Base-by-base conservation (phyloP, 2,113 vertebrate genomes). In the Anoura caudifer region DNA sequence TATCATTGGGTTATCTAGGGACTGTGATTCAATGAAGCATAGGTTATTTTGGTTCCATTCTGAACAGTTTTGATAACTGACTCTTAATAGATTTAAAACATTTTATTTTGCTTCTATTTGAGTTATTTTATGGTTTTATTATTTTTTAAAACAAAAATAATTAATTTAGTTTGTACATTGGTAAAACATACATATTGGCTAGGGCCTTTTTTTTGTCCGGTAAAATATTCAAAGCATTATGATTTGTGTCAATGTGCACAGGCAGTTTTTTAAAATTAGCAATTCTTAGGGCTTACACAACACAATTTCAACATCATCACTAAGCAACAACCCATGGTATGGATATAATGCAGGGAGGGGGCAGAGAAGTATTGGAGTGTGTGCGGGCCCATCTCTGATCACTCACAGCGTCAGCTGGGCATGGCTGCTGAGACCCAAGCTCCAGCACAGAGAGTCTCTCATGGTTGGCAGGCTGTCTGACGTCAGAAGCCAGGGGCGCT, bases 301-400 rank as follows among this genome's bases (percentile, higher is more conserved):
- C 7, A 8, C 59, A 33, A 54, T 59, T 84, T 87, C 11, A 59
- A 22, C 14, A 65, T 20, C 10, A 59, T 2, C 19, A 7, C 26
- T 52, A 50, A n/a, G 11, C 1, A 45, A 47, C 56, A 31, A n/a
- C n/a, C n/a, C 19, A 5, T 0, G 0, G 31, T 41, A 0, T 26
- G 41, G 9, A 5, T 59, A 3, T 31, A 76, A 41, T 1, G 61
- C 26, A 45, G 2, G 80, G 10, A 20, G 4, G 14, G 52, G 22
- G 31, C 19, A 11, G 6, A 72, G 67, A 15, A 76, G 28, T 4
- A 63, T 4, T 4, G 28, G 13, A 50, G 1, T 13, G 17, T 1
- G 14, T 14, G 7, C 38, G 24, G 0, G 28, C 20, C 11, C 22
- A 17, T 43, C 2, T 59, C 12, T 63, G 31, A 4, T 67, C 7